Evolutionary conservation across 2,888 invertebrate species (phyloP).

Genomic region (Empis livida): DNA sequence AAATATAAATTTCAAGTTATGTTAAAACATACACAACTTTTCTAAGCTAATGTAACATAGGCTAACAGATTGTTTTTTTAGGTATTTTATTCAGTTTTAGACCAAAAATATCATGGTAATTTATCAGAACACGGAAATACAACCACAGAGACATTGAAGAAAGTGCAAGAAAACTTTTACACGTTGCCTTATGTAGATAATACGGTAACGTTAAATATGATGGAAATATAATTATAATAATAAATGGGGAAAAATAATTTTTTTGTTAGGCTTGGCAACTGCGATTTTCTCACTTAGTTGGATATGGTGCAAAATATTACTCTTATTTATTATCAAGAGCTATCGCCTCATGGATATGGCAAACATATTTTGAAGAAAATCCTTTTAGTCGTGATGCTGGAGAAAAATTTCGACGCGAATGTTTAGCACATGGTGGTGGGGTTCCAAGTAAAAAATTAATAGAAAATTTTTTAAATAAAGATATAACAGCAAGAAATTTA

Average conservation of each 20-base stretch:
- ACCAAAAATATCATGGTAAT: slow-evolving; percentile 70
- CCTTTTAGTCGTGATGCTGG: slow-evolving; percentile 70
- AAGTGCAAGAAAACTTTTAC: slow-evolving; percentile 72
- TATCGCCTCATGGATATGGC: slow-evolving; percentile 88
- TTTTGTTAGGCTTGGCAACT: slow-evolving; percentile 75
- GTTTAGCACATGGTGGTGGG: slow-evolving; percentile 80
- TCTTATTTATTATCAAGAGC: slow-evolving; percentile 92
- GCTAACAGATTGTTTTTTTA: slow-evolving; percentile 37
- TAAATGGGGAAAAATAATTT: not conserved
- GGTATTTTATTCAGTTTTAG: slow-evolving; percentile 81
- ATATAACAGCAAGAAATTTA: slow-evolving; percentile 62
- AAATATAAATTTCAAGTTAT: too few species aligned
- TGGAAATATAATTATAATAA: not conserved
- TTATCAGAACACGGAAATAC: slow-evolving; percentile 23
- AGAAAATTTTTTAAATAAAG: slow-evolving; percentile 61
- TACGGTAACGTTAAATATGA: slow-evolving; percentile 47
- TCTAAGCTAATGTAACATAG: too few species aligned
- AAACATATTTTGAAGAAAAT: slow-evolving; percentile 63
- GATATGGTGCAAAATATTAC: slow-evolving; percentile 98
- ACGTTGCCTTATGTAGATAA: slow-evolving; percentile 74
- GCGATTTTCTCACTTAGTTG: slow-evolving; percentile 90
- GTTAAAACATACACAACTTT: too few species aligned
- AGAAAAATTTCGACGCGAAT: slow-evolving; percentile 58
- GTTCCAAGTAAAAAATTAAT: slow-evolving; percentile 67
- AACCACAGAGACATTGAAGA: slow-evolving; percentile 62